These are phyloP conservation scores for Dolichallabes microphthalmus DNA, from an alignment of 2,113 vertebrate genomes.

Conservation along the genomic window DNA sequence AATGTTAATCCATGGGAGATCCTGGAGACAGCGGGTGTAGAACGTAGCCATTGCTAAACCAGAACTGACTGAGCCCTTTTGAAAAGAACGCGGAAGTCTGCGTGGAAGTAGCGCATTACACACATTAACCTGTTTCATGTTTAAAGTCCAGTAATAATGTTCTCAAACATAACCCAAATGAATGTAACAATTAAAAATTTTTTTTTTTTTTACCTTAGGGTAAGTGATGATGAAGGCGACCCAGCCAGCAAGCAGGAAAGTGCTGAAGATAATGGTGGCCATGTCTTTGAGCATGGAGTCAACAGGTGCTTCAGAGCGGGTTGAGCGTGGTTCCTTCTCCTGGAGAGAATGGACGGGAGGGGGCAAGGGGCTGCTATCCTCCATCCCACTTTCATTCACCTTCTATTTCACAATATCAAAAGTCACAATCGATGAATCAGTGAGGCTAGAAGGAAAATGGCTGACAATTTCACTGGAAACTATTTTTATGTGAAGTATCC, in stretches of 20 bases:
- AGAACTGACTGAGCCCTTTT: no score
- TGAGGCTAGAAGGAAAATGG: not conserved
- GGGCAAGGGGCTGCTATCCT: slow-evolving; percentile 66
- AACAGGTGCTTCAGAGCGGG: slow-evolving; percentile 80
- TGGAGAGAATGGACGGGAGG: slow-evolving; percentile 75
- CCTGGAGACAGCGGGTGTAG: no score
- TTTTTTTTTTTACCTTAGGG: slow-evolving; percentile 78
- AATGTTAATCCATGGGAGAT: no score
- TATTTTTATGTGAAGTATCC: not conserved
- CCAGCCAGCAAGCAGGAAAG: slow-evolving; percentile 93
- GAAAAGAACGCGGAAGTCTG: no score
- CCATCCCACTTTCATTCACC: slow-evolving; percentile 82
- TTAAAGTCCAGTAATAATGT: not conserved
- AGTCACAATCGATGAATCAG: not conserved
- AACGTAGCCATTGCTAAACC: no score
- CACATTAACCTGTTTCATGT: not conserved
- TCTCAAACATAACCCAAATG: not conserved
- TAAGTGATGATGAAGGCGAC: slow-evolving; percentile 96
- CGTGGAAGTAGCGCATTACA: no score
- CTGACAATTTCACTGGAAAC: not conserved
- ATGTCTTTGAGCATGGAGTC: slow-evolving; percentile 95
- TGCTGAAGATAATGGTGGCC: slow-evolving; percentile 94
- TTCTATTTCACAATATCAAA: slow-evolving; percentile 61
- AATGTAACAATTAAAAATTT: not conserved
- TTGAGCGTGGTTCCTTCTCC: slow-evolving; percentile 67